Conservation (phyloP, 2,797 vertebrate genomes). For the Danio tinwini region DNA sequence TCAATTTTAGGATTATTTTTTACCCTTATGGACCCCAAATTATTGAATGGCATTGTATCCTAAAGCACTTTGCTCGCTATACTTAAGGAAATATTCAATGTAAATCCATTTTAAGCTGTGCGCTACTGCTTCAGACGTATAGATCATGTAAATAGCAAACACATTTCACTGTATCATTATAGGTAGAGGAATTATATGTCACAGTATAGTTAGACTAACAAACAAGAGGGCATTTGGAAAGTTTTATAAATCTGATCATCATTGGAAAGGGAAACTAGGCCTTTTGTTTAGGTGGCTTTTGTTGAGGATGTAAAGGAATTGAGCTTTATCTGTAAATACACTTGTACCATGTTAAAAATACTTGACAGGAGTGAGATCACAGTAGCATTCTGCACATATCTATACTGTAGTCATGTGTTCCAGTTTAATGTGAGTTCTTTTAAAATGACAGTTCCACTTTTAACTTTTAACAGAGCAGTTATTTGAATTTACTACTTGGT, state of each 20-base stretch:
- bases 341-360: slow-evolving; percentile 30
- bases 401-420: slow-evolving; percentile 30
- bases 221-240: not conserved
- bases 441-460: slow-evolving; percentile 28
- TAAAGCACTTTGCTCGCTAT: slow-evolving; percentile 34
- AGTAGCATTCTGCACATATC: slow-evolving; percentile 36
- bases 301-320: slow-evolving; percentile 18
- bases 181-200: slow-evolving; percentile 4
- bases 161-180: not conserved
- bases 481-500: slow-evolving; percentile 32
- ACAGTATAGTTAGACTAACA: slow-evolving; percentile 27
- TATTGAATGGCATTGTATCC: not conserved
- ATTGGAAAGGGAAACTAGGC: not conserved
- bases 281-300: not conserved
- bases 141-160: slow-evolving; percentile 26
- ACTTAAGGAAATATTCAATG: slow-evolving; percentile 32
- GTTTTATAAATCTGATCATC: not conserved
- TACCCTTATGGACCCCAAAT: not conserved
- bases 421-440: slow-evolving; percentile 38
- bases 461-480: slow-evolving; percentile 37
- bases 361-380: slow-evolving; percentile 29
- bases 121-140: not conserved
- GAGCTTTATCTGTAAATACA: slow-evolving; percentile 38
- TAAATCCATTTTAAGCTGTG: slow-evolving; percentile 23
- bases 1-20: no score